A percentile compares a stretch with the other conserved stretches of the same genome.
phyloP scores from a whole-genome alignment of 2,888 invertebrate species.

The Epistrophe grossulariae region DNA sequence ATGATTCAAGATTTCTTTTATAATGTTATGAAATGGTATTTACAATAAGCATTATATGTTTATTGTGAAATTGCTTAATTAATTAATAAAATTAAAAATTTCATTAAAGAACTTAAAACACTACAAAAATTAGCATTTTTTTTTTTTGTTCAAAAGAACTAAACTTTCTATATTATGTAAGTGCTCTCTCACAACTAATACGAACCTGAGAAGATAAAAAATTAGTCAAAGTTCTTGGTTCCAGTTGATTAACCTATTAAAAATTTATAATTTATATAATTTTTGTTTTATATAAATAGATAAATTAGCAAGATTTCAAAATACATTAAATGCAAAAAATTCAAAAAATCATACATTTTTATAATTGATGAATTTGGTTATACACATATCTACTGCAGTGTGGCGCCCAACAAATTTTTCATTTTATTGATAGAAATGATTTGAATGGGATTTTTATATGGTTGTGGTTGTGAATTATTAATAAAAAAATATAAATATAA shows the following conservation, averaged over 20 bases:
- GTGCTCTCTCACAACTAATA: slow-evolving; percentile 17
- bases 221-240: slow-evolving; percentile 40
- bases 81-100: neutral
- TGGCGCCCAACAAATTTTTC: neutral
- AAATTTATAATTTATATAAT: neutral
- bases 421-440: neutral
- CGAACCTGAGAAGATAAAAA: slow-evolving; percentile 40
- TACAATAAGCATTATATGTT: neutral
- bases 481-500: neutral
- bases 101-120: neutral
- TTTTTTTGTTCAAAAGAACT: neutral
- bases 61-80: neutral
- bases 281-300: neutral
- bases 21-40: neutral
- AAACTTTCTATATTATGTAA: neutral
- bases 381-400: neutral
- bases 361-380: neutral
- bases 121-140: neutral
- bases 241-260: slow-evolving; percentile 26
- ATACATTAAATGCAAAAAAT: neutral
- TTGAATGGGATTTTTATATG: neutral
- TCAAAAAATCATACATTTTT: neutral
- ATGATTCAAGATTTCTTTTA: neutral
- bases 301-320: neutral
- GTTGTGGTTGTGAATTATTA: neutral